Evolutionary conservation across 2,888 invertebrate genomes (phyloP), one percentile per base, ranked within the genome.

Genomic region (Amphiduros pacificus): DNA sequence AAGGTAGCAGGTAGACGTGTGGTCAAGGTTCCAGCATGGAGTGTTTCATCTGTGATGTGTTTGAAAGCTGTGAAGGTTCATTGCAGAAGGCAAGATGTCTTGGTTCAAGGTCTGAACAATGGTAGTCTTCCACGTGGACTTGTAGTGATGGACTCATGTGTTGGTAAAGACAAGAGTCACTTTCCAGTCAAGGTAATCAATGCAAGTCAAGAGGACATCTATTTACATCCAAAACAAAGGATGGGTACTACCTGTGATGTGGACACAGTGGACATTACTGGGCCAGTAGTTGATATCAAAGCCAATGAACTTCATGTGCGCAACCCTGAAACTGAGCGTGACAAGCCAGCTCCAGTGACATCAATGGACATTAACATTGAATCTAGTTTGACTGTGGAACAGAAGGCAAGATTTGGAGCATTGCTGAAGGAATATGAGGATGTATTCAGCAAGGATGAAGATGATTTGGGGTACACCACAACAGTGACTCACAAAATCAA

Each of bases 391-490:
- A n/a, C 44, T 44, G 6, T 22, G 22, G 44, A 44, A 4, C 6
- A 20, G n/a, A n/a, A 4, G 5, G 20, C 6, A 9, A 17, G 22
- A 4, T 44, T 44, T 44, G 44, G 22, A 44, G n/a, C n/a, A 17
- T n/a, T 44, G 6, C 20, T 44, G 6, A 5, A 44, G n/a, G 44
- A 44, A 44, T 44, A 44, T 17, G 20, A 5, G 22, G 44, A 44
- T 44, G 44, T 44, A n/a, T 56, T 56, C 27, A n/a, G n/a, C n/a
- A 26, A 41, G 14, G n/a, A 9, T n/a, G 48, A 41, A 2, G 56
- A 56, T 24, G 14, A 26, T 4, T 5, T 27, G 17, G 56, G 56
- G 4, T 14, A 17, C 14, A 56, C 56, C 17, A 17, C 22, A 11
- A 26, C 31, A 3, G 28, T 56, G 9, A 5, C 41, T 17, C 56